These are phyloP conservation scores for Solea solea DNA, from an alignment of 2,113 vertebrate species.

Conservation along the genomic window DNA sequence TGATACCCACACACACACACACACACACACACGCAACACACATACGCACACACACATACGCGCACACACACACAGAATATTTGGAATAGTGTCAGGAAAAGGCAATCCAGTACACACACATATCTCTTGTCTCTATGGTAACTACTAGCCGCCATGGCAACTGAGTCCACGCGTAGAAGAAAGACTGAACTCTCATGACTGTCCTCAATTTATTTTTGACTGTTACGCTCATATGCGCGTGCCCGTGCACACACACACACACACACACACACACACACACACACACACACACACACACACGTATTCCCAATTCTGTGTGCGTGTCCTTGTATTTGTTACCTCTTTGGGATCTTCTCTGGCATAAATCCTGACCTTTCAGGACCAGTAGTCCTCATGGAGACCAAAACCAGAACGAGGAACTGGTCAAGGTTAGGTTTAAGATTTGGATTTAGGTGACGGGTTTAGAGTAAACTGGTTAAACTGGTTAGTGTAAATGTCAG, in stretches of 20 bases:
- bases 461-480: too few relatives aligned
- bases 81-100: conserved; percentile 53
- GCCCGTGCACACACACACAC: neutral
- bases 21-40: conserved; percentile 57
- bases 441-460: too few relatives aligned
- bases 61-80: conserved; percentile 34
- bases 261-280: conserved; percentile 22
- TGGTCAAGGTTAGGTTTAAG: too few relatives aligned
- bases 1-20: conserved; percentile 64
- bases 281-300: conserved; percentile 22
- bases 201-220: conserved; percentile 61
- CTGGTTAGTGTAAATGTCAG: too few relatives aligned
- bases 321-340: too few relatives aligned
- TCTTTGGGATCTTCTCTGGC: too few relatives aligned
- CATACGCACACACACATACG: conserved; percentile 56
- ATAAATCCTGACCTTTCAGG: too few relatives aligned
- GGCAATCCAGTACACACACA: conserved; percentile 50
- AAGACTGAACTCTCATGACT: conserved; percentile 75
- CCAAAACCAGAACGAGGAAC: neutral
- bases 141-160: conserved; percentile 82
- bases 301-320: conserved; percentile 1
- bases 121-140: conserved; percentile 81
- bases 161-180: conserved; percentile 70
- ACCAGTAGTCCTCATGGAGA: too few relatives aligned
- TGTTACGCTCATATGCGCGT: too few relatives aligned